These are phyloP conservation scores for Diabrotica virgifera DNA, from an alignment of 1,140 invertebrate species.

Conservation along the genomic window DNA sequence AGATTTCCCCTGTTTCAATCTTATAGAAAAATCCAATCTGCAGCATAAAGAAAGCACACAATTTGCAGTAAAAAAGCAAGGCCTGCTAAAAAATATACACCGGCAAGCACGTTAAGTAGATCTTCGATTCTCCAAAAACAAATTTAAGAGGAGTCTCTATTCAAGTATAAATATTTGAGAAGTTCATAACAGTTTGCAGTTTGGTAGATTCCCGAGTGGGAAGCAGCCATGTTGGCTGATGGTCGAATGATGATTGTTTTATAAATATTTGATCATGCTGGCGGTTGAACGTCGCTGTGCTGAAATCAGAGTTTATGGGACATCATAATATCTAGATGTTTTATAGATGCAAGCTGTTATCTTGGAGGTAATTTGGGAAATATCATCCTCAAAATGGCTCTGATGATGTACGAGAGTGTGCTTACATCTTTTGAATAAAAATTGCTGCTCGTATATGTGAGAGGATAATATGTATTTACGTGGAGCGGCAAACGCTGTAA, in stretches of 20 bases:
- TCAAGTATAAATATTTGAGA: constrained; percentile 50
- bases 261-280: constrained; percentile 47
- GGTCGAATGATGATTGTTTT: constrained; percentile 51
- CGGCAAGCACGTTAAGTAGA: constrained; percentile 18
- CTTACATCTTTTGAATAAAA: constrained; percentile 41
- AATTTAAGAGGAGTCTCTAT: constrained; percentile 49
- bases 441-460: constrained; percentile 25
- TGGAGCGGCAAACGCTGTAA: not conserved
- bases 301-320: constrained; percentile 50
- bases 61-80: constrained; percentile 11
- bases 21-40: not conserved
- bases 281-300: constrained; percentile 34
- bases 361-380: constrained; percentile 41
- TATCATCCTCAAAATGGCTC: constrained; percentile 40
- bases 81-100: constrained; percentile 12
- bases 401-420: constrained; percentile 40
- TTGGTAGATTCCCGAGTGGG: constrained; percentile 38
- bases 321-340: constrained; percentile 48
- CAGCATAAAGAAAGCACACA: not conserved
- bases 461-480: constrained; percentile 2
- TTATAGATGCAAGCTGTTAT: constrained; percentile 43
- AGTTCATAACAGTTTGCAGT: constrained; percentile 49
- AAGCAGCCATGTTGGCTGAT: constrained; percentile 49
- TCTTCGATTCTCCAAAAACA: constrained; percentile 38
- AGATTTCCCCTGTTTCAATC: not conserved